Evolutionary conservation across 1,140 invertebrate genomes (phyloP).

Genomic region (Bombus turneri): DNA sequence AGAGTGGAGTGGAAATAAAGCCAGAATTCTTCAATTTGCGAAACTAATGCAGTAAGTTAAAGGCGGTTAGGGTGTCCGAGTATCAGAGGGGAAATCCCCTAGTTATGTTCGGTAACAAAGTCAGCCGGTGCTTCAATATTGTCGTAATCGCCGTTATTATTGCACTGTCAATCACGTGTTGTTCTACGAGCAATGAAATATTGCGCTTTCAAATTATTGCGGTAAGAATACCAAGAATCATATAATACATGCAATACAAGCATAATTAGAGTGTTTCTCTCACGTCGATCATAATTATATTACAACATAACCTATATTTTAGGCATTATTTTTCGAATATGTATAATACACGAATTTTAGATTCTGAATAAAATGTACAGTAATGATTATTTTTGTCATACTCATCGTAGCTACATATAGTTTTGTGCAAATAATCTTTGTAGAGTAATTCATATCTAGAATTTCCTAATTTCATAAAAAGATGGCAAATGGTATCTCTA

Average conservation of each 20-base stretch:
- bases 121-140: slow-evolving; percentile 50
- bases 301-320: background rate
- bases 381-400: too few relatives aligned
- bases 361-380: too few relatives aligned
- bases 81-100: slow-evolving; percentile 43
- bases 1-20: slow-evolving; percentile 21
- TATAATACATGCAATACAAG: background rate
- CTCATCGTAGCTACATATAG: too few relatives aligned
- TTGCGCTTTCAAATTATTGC: slow-evolving; percentile 1
- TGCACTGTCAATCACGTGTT: slow-evolving; percentile 44
- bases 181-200: background rate
- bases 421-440: too few relatives aligned
- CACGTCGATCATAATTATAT: background rate
- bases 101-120: slow-evolving; percentile 44
- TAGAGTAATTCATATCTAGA: too few relatives aligned
- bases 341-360: too few relatives aligned
- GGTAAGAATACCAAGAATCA: background rate
- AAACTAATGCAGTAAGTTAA: slow-evolving; percentile 51
- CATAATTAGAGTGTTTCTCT: background rate
- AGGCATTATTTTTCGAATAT: background rate
- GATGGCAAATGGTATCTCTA: background rate
- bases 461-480: background rate
- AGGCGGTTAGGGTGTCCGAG: slow-evolving; percentile 40
- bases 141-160: slow-evolving; percentile 55
- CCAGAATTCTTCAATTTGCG: slow-evolving; percentile 48